Percentiles rank a stretch among this genome's conserved stretches.
Evolutionary conservation across 92 coral and sea anemone species (phyloP).

Genomic region (Epizoanthus scotinus): DNA sequence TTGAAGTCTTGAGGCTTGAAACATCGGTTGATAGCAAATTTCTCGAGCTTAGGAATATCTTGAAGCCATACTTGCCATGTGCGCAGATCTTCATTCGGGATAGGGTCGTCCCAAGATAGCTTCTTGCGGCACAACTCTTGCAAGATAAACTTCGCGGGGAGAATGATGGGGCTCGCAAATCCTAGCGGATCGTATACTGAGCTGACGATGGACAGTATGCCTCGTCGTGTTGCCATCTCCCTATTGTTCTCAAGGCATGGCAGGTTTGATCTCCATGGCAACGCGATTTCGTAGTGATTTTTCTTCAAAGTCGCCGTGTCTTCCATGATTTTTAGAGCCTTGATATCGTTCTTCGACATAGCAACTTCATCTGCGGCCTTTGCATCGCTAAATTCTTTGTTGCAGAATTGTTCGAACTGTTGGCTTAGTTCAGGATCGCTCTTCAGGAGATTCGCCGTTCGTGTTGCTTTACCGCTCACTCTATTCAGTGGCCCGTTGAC

Average conservation of each 20-base stretch:
- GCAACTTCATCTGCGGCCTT: no score
- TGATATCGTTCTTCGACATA: slow-evolving; percentile 49
- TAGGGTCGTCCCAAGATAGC: slow-evolving; percentile 28
- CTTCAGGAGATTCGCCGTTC: no score
- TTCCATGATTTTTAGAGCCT: slow-evolving; percentile 52
- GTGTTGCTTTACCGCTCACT: no score
- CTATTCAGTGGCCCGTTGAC: slow-evolving; percentile 19
- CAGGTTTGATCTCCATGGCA: slow-evolving; percentile 56
- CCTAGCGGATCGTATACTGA: no score
- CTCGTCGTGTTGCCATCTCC: slow-evolving; percentile 43
- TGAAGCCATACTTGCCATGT: slow-evolving; percentile 27
- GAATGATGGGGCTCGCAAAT: slow-evolving; percentile 3
- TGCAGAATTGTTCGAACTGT: neutral
- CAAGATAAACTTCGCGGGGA: slow-evolving; percentile 6
- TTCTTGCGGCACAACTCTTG: neutral
- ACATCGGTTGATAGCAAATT: neutral
- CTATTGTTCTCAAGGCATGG: slow-evolving; percentile 42
- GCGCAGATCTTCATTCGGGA: slow-evolving; percentile 1
- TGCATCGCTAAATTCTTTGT: neutral
- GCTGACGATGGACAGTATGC: no score
- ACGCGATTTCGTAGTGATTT: slow-evolving; percentile 52
- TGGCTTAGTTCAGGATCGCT: neutral
- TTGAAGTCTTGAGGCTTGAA: neutral
- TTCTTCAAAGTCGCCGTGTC: slow-evolving; percentile 13
- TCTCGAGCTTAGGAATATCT: neutral